These are phyloP conservation scores for Perccottus glenii DNA, from an alignment of 2,113 vertebrate species.

Conservation along the genomic window DNA sequence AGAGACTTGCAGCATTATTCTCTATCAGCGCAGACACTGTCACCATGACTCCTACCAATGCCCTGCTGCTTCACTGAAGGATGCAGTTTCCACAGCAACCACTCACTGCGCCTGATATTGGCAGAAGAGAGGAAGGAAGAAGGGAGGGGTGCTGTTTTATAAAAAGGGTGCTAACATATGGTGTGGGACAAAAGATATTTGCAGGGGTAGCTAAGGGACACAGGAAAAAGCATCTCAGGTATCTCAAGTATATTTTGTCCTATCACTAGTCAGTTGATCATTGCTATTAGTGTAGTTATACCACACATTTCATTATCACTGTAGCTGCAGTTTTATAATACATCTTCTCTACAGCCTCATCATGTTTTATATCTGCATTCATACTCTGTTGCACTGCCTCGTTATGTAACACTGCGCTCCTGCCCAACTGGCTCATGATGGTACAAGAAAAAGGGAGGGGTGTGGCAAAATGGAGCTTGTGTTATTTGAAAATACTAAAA, in stretches of 20 bases:
- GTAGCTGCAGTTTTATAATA: slow-evolving; percentile 16
- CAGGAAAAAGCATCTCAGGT: neutral
- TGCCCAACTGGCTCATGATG: slow-evolving; percentile 47
- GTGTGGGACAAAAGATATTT: slow-evolving; percentile 34
- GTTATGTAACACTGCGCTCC: slow-evolving; percentile 72
- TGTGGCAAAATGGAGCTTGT: slow-evolving; percentile 60
- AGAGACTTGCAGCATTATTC: slow-evolving; percentile 70
- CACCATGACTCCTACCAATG: slow-evolving; percentile 65
- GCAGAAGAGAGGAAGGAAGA: slow-evolving; percentile 24
- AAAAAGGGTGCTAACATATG: slow-evolving; percentile 57
- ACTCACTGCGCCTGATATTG: slow-evolving; percentile 67
- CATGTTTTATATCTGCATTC: slow-evolving; percentile 61
- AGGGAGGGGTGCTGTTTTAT: slow-evolving; percentile 28
- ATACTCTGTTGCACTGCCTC: slow-evolving; percentile 37
- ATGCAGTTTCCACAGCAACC: slow-evolving; percentile 82
- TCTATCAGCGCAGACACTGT: slow-evolving; percentile 75
- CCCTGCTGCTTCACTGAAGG: slow-evolving; percentile 69
- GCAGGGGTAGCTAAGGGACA: neutral
- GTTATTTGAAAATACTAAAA: slow-evolving; percentile 64
- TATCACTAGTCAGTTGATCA: too few relatives aligned
- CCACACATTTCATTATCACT: slow-evolving; percentile 31
- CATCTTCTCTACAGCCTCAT: neutral
- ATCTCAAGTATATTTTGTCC: too few relatives aligned
- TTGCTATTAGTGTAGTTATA: too few relatives aligned
- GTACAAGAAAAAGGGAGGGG: slow-evolving; percentile 51